Conservation (phyloP, 2,888 invertebrate species). For the Noctua janthina region DNA sequence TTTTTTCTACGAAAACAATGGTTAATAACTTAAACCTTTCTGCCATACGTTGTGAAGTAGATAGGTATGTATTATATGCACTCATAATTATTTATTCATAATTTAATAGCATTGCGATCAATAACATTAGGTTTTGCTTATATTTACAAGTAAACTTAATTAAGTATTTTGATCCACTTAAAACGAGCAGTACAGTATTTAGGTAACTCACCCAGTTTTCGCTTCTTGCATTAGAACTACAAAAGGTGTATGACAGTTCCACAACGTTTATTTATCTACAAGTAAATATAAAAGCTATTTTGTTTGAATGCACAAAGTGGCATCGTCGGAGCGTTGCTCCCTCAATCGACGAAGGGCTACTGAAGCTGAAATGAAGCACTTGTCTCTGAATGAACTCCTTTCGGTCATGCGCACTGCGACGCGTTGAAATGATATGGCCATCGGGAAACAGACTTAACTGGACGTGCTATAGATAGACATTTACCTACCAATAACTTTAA, state of each 20-base stretch:
- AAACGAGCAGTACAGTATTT: constrained; percentile 4
- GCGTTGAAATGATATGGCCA: constrained; percentile 26
- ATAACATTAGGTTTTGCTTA: constrained; percentile 46
- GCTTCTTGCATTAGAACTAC: not conserved
- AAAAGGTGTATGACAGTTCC: not conserved
- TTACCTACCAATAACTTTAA: constrained; percentile 21
- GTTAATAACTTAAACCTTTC: not conserved
- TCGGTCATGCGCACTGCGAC: constrained; percentile 75
- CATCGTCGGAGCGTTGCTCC: constrained; percentile 48
- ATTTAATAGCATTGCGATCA: constrained; percentile 47
- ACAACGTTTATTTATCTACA: constrained; percentile 30
- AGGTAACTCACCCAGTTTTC: constrained; percentile 45
- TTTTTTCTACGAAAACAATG: constrained; percentile 45
- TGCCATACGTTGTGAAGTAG: not conserved
- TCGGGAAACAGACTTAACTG: constrained; percentile 12
- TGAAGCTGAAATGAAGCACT: constrained; percentile 67
- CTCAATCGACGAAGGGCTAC: constrained; percentile 70
- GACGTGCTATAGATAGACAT: constrained; percentile 4
- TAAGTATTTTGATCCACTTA: constrained; percentile 61
- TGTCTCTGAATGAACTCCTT: constrained; percentile 73
- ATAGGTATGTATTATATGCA: not conserved
- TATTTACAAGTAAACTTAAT: constrained; percentile 63
- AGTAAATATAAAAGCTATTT: constrained; percentile 41
- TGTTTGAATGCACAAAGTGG: constrained; percentile 25
- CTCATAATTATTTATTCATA: constrained; percentile 12